phyloP scores from a whole-genome alignment of 2,797 vertebrate genomes.

The Helicolenus hilgendorfi region DNA sequence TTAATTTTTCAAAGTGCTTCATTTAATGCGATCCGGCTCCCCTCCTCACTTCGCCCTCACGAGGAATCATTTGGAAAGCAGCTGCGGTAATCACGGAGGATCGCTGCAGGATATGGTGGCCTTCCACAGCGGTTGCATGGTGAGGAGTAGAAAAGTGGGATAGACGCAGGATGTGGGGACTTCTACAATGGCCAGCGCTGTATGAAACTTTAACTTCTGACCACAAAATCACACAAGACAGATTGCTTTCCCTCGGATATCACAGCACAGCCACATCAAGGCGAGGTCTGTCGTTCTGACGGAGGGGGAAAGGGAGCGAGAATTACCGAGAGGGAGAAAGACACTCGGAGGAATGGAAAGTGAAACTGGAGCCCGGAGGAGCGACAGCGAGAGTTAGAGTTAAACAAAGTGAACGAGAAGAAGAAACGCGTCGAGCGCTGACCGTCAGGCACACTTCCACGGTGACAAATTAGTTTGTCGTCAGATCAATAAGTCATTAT shows the following conservation, averaged over 20 bases:
- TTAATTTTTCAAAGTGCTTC: constrained; percentile 65
- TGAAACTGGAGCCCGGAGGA: constrained; percentile 31
- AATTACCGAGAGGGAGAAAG: constrained; percentile 4
- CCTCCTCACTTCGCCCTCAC: constrained; percentile 27
- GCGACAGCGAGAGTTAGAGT: not conserved
- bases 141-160: constrained; percentile 59
- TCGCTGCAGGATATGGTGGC: constrained; percentile 58
- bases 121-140: constrained; percentile 64
- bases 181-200: constrained; percentile 50
- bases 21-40: constrained; percentile 41
- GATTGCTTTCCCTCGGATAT: constrained; percentile 67
- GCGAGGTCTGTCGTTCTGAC: constrained; percentile 32
- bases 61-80: constrained; percentile 56
- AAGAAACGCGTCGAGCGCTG: constrained; percentile 11
- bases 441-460: constrained; percentile 30
- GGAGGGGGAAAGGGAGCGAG: not conserved
- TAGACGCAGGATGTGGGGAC: constrained; percentile 70
- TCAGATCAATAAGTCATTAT: constrained; percentile 81
- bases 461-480: constrained; percentile 66
- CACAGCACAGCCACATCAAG: constrained; percentile 68
- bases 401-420: constrained; percentile 25
- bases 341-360: constrained; percentile 15
- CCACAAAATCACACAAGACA: constrained; percentile 71
- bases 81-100: constrained; percentile 47
- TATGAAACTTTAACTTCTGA: constrained; percentile 64